Conservation (phyloP, 2,113 vertebrate genomes). For the Brachyistius frenatus region DNA sequence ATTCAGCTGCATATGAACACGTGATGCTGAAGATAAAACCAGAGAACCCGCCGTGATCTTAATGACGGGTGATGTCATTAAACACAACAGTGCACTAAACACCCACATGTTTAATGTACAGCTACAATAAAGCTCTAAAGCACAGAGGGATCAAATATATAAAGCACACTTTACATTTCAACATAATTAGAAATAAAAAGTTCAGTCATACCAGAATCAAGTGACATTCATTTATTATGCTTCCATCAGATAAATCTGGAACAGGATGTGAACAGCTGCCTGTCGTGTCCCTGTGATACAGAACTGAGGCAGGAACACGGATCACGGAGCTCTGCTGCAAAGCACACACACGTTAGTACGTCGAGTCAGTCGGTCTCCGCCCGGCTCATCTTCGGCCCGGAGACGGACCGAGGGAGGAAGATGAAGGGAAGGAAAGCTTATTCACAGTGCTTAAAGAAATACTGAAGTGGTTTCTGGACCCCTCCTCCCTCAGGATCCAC, state of each 20-base stretch:
- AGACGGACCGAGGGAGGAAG: slow-evolving; percentile 20
- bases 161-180: neutral
- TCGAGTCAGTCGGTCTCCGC: slow-evolving; percentile 33
- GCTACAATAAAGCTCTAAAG: neutral
- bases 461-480: slow-evolving; percentile 39
- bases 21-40: neutral
- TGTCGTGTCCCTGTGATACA: slow-evolving; percentile 18
- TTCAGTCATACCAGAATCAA: slow-evolving; percentile 14
- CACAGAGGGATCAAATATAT: neutral
- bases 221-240: slow-evolving; percentile 62
- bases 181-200: neutral
- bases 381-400: slow-evolving; percentile 51
- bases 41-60: too few relatives aligned
- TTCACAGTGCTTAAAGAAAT: slow-evolving; percentile 46
- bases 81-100: too few relatives aligned
- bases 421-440: slow-evolving; percentile 13
- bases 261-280: slow-evolving; percentile 2
- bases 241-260: slow-evolving; percentile 57
- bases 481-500: slow-evolving; percentile 30
- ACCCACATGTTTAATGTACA: neutral
- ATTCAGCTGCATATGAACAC: slow-evolving; percentile 1
- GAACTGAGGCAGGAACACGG: slow-evolving; percentile 35
- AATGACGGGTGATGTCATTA: neutral
- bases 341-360: slow-evolving; percentile 71
- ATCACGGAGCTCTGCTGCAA: slow-evolving; percentile 77